A percentile compares a stretch with the other conserved stretches of the same genome.
These are phyloP conservation scores for Agrenia bidenticulata DNA, from an alignment of 2,888 invertebrate genomes.

Conservation along the genomic window DNA sequence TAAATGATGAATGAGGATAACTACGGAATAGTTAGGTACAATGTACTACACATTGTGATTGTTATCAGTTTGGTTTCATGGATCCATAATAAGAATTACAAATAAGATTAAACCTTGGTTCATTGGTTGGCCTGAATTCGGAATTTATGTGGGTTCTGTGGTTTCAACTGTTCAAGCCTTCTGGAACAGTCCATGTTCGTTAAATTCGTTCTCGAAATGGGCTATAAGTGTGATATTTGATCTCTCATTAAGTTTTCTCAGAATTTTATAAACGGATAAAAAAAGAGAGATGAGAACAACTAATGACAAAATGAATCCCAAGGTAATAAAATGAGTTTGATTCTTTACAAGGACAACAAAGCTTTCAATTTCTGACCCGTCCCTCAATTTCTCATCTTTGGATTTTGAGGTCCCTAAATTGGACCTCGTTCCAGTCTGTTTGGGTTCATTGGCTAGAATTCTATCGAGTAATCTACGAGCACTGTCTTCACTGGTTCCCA, in stretches of 20 bases:
- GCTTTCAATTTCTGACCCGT: constrained; percentile 13
- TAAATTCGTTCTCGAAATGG: constrained; percentile 17
- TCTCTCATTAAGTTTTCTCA: constrained; percentile 10
- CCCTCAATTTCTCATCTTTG: neutral
- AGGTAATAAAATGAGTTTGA: constrained; percentile 14
- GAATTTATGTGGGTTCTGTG: too few species aligned
- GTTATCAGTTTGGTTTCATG: too few species aligned
- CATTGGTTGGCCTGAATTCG: too few species aligned
- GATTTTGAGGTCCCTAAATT: neutral
- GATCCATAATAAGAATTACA: too few species aligned
- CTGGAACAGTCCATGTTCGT: too few species aligned
- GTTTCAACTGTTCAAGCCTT: too few species aligned
- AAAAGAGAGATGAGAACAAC: constrained; percentile 10
- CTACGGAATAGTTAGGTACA: too few species aligned
- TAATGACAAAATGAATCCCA: constrained; percentile 17
- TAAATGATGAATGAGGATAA: too few species aligned
- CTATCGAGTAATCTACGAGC: too few species aligned
- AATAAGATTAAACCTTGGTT: too few species aligned
- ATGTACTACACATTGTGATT: too few species aligned
- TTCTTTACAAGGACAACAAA: constrained; percentile 17
- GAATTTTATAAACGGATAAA: constrained; percentile 5
- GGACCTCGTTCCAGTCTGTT: neutral
- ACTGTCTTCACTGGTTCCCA: too few species aligned
- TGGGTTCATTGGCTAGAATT: neutral
- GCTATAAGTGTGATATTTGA: constrained; percentile 16